Evolutionary conservation across 2,888 invertebrate genomes (phyloP), one percentile per base, ranked within the genome.

Genomic region (Clanis bilineata): DNA sequence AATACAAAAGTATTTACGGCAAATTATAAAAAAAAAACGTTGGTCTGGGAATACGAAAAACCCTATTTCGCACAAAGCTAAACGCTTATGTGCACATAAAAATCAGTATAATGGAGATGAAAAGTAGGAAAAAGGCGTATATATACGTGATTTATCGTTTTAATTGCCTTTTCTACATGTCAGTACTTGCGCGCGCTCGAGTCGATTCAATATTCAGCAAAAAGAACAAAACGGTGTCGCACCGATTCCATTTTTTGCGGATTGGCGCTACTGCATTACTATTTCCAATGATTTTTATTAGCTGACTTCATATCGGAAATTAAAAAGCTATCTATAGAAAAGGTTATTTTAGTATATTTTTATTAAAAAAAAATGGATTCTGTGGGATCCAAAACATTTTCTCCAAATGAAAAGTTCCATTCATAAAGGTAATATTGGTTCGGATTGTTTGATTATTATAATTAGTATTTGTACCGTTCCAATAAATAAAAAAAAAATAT

Each of bases 201-300:
- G 72, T 72, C 72, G 83, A 86, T 90, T 90, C 86, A 90, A 90
- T 90, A 86, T 87, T 80, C 85, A 79, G 73, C 70, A 85, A 88
- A 88, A 82, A 83, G 79, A 81, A 76, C 64, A 83, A 80, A 79
- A 62, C 66, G 73, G 69, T 70, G 72, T 67, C 70, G 77, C 80
- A 76, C 72, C 71, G 79, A 51, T 51, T 51, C 9, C 51, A 21
- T 32, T 51, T 51, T 51, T 51, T 51, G 51, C 28, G 70, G 72
- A 77, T 75, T 74, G 71, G 62, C 70, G 67, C 69, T 70, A 67
- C 67, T 64, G 56, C 56, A 23, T 51, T 51, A 51, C 32, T 51
- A 51, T 51, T 18, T 9, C 32, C 18, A 32, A 15, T 32, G 51
- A 32, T 51, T 51, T 32, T 51, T 51, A 51, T 51, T 28, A 18